Conservation (phyloP, 2,113 vertebrate species). For the Amazona guildingii region DNA sequence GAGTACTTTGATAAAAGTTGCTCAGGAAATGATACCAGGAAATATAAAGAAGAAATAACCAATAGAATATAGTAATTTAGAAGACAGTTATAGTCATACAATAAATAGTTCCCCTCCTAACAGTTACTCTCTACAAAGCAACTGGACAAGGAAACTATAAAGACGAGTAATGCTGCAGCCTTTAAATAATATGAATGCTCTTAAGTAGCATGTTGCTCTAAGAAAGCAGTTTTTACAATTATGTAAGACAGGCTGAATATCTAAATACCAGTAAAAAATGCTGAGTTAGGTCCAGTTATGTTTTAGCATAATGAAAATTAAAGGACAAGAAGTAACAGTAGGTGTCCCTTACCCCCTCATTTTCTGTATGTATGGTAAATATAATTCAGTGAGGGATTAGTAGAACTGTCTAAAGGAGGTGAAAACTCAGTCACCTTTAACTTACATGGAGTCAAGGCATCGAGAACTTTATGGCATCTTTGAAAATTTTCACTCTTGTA, state of each 20-base stretch:
- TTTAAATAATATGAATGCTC: background rate
- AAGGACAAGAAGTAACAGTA: background rate
- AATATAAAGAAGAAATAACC: background rate
- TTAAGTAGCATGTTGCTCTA: background rate
- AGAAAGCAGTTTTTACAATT: background rate
- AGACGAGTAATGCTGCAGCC: background rate
- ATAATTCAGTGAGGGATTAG: background rate
- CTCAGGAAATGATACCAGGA: background rate
- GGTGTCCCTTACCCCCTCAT: background rate
- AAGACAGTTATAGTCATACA: background rate
- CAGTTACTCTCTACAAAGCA: background rate
- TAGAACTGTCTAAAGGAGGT: background rate
- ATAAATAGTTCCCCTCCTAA: background rate
- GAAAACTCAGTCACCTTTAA: background rate
- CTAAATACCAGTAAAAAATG: background rate
- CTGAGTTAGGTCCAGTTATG: background rate
- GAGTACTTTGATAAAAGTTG: background rate
- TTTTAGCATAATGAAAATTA: background rate
- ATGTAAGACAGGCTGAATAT: accelerated
- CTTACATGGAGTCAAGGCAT: background rate
- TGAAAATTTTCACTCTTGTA: background rate
- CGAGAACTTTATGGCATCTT: background rate
- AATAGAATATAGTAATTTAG: background rate
- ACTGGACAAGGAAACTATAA: background rate
- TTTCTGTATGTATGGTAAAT: background rate